Percentiles rank a stretch among this genome's conserved stretches.
These are phyloP conservation scores for Tinea trinotella DNA, from an alignment of 2,888 invertebrate genomes.

Conservation along the genomic window DNA sequence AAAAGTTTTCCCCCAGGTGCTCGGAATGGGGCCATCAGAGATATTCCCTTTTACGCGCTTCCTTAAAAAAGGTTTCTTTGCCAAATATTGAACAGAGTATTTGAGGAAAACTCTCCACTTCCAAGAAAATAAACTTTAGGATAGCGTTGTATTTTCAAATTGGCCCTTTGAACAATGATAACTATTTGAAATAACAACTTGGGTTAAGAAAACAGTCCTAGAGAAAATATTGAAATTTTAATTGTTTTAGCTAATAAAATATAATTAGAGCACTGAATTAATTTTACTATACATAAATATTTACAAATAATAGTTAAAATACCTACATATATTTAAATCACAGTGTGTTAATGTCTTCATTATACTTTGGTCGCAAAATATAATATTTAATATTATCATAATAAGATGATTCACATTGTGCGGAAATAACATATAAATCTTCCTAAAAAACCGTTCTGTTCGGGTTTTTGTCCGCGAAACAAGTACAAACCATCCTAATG, in stretches of 20 bases:
- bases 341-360: not conserved
- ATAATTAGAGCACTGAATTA: too few relatives aligned
- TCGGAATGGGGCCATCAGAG: constrained; percentile 7
- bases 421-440: constrained; percentile 17
- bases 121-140: not conserved
- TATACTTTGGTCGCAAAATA: not conserved
- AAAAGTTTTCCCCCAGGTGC: constrained; percentile 13
- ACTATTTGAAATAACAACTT: not conserved
- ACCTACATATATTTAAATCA: too few relatives aligned
- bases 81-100: not conserved
- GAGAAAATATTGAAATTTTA: too few relatives aligned
- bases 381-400: not conserved
- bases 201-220: too few relatives aligned
- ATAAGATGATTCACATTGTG: constrained; percentile 5
- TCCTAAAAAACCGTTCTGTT: constrained; percentile 28
- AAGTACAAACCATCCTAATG: constrained; percentile 41
- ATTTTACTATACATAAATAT: too few relatives aligned
- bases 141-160: not conserved
- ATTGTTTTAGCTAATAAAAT: too few relatives aligned
- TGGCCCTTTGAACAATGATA: not conserved
- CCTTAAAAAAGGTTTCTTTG: not conserved
- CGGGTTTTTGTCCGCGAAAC: constrained; percentile 34
- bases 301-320: too few relatives aligned
- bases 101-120: not conserved
- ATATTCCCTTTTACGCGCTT: not conserved